Base-by-base conservation (phyloP, 2,888 invertebrate species). In the Brachypalpus laphriformis region DNA sequence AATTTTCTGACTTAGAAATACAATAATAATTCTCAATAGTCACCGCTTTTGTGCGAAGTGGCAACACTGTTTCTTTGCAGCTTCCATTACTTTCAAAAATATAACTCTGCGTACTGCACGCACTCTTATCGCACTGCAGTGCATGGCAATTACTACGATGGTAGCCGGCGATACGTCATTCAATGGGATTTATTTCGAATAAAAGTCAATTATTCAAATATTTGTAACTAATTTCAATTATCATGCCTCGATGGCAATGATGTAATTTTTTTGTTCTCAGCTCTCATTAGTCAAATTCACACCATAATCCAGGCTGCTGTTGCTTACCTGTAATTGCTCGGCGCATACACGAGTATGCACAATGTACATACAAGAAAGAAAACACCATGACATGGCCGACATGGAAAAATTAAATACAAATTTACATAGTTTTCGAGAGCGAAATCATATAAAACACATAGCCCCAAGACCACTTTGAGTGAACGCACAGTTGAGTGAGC, bases 191-290 rank as follows among this genome's bases (percentile, higher is more conserved):
- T 40, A 66, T 40, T 45, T 5, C 47, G 59, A 54, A 61, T 72
- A 77, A 76, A 72, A 25, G 61, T 63, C 54, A 42, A 31, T 66
- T 59, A 57, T 61, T 72, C 31, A 61, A 63, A 76, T 68, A 63
- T 63, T 66, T 66, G 42, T 16, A 66, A 66, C 71, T 59, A 66
- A 72, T 66, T 77, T 57, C 70, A 76, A 82, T 82, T 61, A 77
- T 31, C 54, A 40, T 49, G 14, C 11, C 4, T 51, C 18, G 16
- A 22, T 16, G 20, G 34, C 6, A 11, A 5, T 0, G 2, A 11
- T 4, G n/a, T n/a, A 2, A 9, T 14, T 51, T 25, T 14, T 25
- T 16, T 18, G 1, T 6, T 37, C 5, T 0, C 18, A 42, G 9
- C 9, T 42, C 37, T 6, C 8, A 8, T 2, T 18, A 18, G 0